These are phyloP conservation scores for Entomobrya proxima DNA, from an alignment of 2,888 invertebrate species.

Conservation along the genomic window DNA sequence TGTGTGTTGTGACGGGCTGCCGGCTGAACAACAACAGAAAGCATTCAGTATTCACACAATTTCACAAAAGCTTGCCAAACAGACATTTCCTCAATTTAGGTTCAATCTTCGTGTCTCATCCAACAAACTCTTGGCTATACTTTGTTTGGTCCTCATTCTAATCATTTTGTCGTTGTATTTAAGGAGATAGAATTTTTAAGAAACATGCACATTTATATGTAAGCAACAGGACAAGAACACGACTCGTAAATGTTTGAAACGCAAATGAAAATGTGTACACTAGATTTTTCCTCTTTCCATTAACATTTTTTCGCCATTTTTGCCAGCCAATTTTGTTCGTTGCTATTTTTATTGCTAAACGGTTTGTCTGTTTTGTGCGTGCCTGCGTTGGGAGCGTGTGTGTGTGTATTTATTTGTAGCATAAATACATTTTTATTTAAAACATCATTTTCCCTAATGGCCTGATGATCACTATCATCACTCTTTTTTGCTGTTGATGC, in stretches of 20 bases:
- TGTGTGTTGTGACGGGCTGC: slow-evolving; percentile 15
- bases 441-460: slow-evolving; percentile 5
- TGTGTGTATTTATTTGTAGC: slow-evolving; percentile 7
- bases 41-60: slow-evolving; percentile 22
- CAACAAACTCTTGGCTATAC: too few relatives aligned
- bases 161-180: slow-evolving; percentile 9
- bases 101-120: neutral
- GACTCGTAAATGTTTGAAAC: neutral
- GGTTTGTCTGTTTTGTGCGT: neutral
- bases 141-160: neutral
- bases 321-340: neutral
- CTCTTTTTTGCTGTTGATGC: neutral
- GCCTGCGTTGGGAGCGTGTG: too few relatives aligned
- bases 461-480: slow-evolving; percentile 17
- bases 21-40: neutral
- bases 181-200: too few relatives aligned
- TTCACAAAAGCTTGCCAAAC: too few relatives aligned
- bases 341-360: slow-evolving; percentile 40
- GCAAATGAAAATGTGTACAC: neutral
- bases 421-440: slow-evolving; percentile 3
- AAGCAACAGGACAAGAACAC: slow-evolving; percentile 33
- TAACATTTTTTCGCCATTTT: slow-evolving; percentile 53
- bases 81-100: slow-evolving; percentile 56
- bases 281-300: slow-evolving; percentile 43
- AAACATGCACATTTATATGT: too few relatives aligned